Base-by-base conservation (phyloP, 2,797 vertebrate genomes). In the Catamblyrhynchus diadema region DNA sequence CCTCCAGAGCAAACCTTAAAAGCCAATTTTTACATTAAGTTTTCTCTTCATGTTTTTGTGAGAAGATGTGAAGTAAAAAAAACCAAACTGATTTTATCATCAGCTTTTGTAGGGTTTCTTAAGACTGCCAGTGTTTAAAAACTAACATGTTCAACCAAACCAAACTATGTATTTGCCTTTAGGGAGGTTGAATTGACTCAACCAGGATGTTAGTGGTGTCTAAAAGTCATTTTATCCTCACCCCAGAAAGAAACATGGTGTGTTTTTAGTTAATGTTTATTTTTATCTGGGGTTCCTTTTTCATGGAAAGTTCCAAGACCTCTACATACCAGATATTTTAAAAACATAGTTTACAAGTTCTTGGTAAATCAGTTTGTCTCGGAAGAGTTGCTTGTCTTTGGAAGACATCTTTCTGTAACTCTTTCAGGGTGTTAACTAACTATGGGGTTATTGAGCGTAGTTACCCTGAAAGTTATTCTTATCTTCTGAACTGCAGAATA, bases 261-360 rank as follows among this genome's bases (percentile, higher is more conserved):
- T 83, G 81, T 65, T 94, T 95, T 92, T 61, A 81, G 47, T 45
- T 54, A 70, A 66, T 56, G 35, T 94, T 96, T 96, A 65, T 86
- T 93, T 93, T 84, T 77, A 45, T 79, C 61, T 85, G 56, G 51
- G 48, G 33, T 69, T 94, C 30, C 33, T 86, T 85, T 95, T 95
- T 92, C 61, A 32, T 15, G 48, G 79, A 70, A 94, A 82, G 57
- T 85, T 92, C 62, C 70, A 66, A 72, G 33, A 73, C 7, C 12
- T 77, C 44, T 57, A 4, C 25, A 22, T 71, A 84, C 53, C 50
- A 71, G 27, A 57, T 91, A 64, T 3, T 8, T 67, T 81, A 30
- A 61, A 50, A 71, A 53, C 42, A 41, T 30, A 35, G 8, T 64
- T 78, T 57, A 53, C 4, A 44, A 85, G 30, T 89, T 85, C 25